These are phyloP conservation scores for Campoletis sonorensis DNA, from an alignment of 1,140 invertebrate species.

Conservation along the genomic window DNA sequence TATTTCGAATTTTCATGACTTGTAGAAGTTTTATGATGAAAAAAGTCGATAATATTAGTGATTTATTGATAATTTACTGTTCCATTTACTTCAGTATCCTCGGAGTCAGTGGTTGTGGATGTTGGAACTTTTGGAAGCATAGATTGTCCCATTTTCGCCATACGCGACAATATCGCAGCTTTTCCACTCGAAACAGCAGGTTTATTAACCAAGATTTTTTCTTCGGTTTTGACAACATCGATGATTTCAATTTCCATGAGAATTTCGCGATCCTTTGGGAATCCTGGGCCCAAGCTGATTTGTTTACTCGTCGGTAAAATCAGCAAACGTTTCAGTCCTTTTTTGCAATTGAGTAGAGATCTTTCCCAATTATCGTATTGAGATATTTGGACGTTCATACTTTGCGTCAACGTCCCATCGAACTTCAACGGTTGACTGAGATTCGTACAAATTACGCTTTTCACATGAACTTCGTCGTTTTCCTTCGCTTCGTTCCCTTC, in stretches of 20 bases:
- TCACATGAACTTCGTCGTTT: slow-evolving; percentile 60
- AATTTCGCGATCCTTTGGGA: slow-evolving; percentile 69
- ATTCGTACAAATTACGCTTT: slow-evolving; percentile 61
- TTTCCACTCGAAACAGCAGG: slow-evolving; percentile 56
- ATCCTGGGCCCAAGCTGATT: slow-evolving; percentile 71
- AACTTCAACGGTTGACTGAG: slow-evolving; percentile 66
- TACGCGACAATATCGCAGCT: slow-evolving; percentile 67
- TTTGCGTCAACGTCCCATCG: slow-evolving; percentile 51
- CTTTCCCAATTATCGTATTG: slow-evolving; percentile 69
- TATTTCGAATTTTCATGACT: too few relatives aligned
- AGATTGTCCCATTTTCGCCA: slow-evolving; percentile 72
- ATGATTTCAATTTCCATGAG: slow-evolving; percentile 67
- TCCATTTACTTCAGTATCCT: slow-evolving; percentile 66
- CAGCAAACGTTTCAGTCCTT: slow-evolving; percentile 62
- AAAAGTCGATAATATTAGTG: too few relatives aligned
- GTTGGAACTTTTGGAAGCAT: slow-evolving; percentile 67
- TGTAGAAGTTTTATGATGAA: too few relatives aligned
- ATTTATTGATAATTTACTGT: too few relatives aligned
- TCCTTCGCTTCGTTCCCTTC: slow-evolving; percentile 60
- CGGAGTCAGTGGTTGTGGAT: slow-evolving; percentile 68
- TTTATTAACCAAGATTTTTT: slow-evolving; percentile 49
- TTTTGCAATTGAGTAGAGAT: slow-evolving; percentile 59
- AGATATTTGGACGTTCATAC: slow-evolving; percentile 65
- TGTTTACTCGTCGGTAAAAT: slow-evolving; percentile 69
- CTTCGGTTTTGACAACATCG: slow-evolving; percentile 56